Base-by-base conservation (phyloP, 2,888 invertebrate genomes). In the Pristionchus entomophagus region DNA sequence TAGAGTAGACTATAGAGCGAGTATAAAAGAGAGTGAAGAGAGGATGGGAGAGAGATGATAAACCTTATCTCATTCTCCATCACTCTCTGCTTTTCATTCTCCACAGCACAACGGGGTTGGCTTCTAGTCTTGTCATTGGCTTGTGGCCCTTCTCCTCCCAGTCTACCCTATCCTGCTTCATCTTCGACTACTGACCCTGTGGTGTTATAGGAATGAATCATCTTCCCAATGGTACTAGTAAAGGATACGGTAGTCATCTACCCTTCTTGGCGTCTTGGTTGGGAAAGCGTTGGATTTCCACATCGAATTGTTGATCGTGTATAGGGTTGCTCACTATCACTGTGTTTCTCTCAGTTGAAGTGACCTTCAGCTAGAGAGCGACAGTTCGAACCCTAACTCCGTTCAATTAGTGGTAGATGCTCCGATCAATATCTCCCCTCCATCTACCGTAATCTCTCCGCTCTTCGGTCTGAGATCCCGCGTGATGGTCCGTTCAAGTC, bases 401-500 rank as follows among this genome's bases (percentile, higher is more conserved):
- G 45, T 62, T 62, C 62, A 29, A 17, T 62, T 62, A 17, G 62
- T 14, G n/a, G n/a, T n/a, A n/a, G n/a, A 19, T 38, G 17, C n/a
- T 41, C 69, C 38, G 5, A 69, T 69, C 69, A n/a, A 69, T 38
- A 69, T 41, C 69, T 35, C 2, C 38, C 22, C 5, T 69, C 41
- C 4, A 19, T 69, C 69, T 41, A 69, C 69, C 69, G 69, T 69
- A 69, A 5, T 41, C 69, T 32, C 38, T n/a, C n/a, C 65, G 22
- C 10, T 69, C 41, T 22, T 69, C 69, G 38, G 35, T 69, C 19
- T 38, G 69, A 41, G 69, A 69, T 38, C 41, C 69, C 69, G 69
- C 69, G 69, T 69, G 69, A 69, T 69, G n/a, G 69, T 69, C 69
- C 69, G 69, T 69, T 69, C 69, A 69, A n/a, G 69, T 69, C 69